Evolutionary conservation across 35 echinoderm and acorn worm genomes (phyloP), one percentile per base, ranked within the genome.

Genomic region (Heliocidaris tuberculata): DNA sequence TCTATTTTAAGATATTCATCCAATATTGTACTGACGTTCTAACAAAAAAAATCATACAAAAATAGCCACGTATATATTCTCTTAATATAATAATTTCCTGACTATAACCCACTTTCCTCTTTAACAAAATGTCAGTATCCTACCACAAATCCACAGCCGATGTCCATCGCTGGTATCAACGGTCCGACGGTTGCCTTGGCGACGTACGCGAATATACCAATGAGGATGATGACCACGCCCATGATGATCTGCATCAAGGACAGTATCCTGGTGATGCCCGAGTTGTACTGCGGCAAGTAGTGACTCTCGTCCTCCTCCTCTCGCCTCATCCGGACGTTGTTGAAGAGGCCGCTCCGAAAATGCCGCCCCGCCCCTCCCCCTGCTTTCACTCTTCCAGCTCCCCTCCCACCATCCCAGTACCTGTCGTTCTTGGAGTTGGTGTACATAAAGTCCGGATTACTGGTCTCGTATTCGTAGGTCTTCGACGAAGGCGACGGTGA

Each of bases 161-260:
- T 93, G 50, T 93, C 91, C 91, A 93, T 93, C 2, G 91, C 91
- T 50, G 91, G 91, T 48, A 93, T 93, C n/a, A 93, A 9, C 11
- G 91, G 91, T 15, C 91, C 91, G 6, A 93, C 30, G 6, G 91
- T 52, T 49, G 91, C 91, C 91, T 93, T 59, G 91, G 91, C 91
- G 30, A 93, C 91, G 91, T 93, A 93, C 13, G 91, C 91, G 30
- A 93, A 93, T 11, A 93, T 59, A 30, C 91, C 91, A 24, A 93
- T 52, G 47, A 93, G 47, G 31, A 93, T 59, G 50, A 93, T 93
- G 91, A 93, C 50, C 48, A 93, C 91, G 19, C 91, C 91, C 91
- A 59, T 93, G 50, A 93, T 93, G 32, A 93, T 93, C 47, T 93
- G 91, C 91, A 93, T 93, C 91, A 93, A 30, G 10, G 91, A 49